Percentiles rank a stretch among this genome's conserved stretches.
These are phyloP conservation scores for Poeciliopsis presidionis DNA, from an alignment of 2,797 vertebrate species.

Conservation along the genomic window DNA sequence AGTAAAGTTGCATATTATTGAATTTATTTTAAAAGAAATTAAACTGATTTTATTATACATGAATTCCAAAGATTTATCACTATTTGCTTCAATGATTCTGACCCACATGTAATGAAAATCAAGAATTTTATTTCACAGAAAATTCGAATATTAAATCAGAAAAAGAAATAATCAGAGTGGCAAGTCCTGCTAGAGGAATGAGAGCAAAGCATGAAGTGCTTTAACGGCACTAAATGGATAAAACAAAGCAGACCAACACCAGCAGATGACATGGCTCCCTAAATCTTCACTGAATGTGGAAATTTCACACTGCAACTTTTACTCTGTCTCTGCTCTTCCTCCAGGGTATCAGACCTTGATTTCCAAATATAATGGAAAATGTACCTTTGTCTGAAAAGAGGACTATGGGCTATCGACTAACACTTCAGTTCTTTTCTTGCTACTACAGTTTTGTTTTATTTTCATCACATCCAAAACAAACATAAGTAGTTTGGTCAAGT, in stretches of 20 bases:
- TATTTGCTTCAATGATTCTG: not conserved
- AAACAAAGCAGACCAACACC: not conserved
- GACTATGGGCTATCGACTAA: not conserved
- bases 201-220: not conserved
- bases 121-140: not conserved
- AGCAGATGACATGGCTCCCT: not conserved
- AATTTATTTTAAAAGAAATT: not conserved
- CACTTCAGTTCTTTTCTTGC: not conserved
- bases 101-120: not conserved
- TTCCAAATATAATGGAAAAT: not conserved
- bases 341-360: not conserved
- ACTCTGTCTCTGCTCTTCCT: not conserved
- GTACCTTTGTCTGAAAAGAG: not conserved
- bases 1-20: not conserved
- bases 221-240: not conserved
- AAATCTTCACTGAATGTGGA: not conserved
- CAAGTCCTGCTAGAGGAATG: not conserved
- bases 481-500: not conserved
- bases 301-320: not conserved
- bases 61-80: not conserved
- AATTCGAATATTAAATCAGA: not conserved
- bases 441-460: not conserved
- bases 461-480: not conserved
- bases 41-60: not conserved
- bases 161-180: not conserved